These are phyloP conservation scores for Neodon shergylaensis DNA, from an alignment of 2,113 vertebrate genomes.

Conservation along the genomic window DNA sequence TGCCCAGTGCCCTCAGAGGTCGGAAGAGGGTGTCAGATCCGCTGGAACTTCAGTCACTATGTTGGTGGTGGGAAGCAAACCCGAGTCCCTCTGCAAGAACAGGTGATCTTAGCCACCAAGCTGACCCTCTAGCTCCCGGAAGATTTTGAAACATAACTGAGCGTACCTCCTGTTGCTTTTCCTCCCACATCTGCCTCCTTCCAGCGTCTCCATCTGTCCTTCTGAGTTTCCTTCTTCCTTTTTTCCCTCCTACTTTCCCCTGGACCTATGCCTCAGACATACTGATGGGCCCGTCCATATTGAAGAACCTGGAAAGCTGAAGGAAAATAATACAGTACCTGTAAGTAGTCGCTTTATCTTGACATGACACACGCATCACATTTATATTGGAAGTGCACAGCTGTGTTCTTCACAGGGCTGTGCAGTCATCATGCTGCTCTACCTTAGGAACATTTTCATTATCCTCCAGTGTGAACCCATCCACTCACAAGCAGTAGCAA, in stretches of 20 bases:
- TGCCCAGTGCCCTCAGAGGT: background rate
- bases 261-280: background rate
- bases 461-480: background rate
- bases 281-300: background rate
- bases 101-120: too few relatives aligned
- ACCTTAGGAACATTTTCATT: constrained; percentile 2
- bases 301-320: background rate
- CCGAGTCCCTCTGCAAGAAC: background rate
- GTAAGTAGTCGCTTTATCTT: background rate
- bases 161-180: background rate
- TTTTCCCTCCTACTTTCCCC: background rate
- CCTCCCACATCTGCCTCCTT: background rate
- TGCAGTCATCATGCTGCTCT: background rate
- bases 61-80: background rate
- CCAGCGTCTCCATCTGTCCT: background rate
- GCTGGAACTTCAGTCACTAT: background rate
- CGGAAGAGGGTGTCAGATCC: background rate
- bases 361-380: background rate
- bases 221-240: background rate
- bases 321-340: background rate
- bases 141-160: background rate
- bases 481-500: too few relatives aligned
- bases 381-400: background rate
- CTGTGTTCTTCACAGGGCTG: background rate
- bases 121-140: background rate